A percentile compares a stretch with the other conserved stretches of the same genome.
Conservation (phyloP, 1,140 invertebrate genomes). For the Coboldia fuscipes region DNA sequence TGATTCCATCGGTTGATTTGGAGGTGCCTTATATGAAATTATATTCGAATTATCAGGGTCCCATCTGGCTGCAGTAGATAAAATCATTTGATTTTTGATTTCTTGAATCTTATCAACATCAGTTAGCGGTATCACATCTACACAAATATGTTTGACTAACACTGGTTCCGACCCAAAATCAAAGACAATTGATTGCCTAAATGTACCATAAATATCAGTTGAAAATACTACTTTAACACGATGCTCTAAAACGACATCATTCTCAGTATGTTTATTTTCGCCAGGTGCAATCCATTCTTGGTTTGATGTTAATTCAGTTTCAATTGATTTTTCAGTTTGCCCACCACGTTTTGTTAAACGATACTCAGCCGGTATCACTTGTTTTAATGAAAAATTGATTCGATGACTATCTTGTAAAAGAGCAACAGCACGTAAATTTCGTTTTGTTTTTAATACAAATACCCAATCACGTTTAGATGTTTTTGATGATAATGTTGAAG, state of each 20-base stretch:
- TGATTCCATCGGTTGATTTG: conserved; percentile 25
- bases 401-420: conserved; percentile 48
- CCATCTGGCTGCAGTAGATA: conserved; percentile 36
- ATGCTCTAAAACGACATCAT: conserved; percentile 23
- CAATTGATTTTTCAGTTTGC: conserved; percentile 5
- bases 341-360: conserved; percentile 1
- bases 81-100: conserved; percentile 34
- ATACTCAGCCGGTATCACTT: conserved; percentile 19
- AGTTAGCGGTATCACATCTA: conserved; percentile 48
- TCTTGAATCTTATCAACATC: conserved; percentile 47
- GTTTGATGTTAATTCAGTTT: conserved; percentile 23
- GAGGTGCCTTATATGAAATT: conserved; percentile 33
- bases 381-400: conserved; percentile 44
- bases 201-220: conserved; percentile 58
- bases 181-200: conserved; percentile 57
- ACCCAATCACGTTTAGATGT: conserved; percentile 41
- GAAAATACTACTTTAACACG: conserved; percentile 44
- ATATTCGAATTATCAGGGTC: conserved; percentile 31
- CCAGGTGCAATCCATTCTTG: conserved; percentile 30
- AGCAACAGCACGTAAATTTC: conserved; percentile 34
- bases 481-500: conserved; percentile 41
- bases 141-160: conserved; percentile 46
- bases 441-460: conserved; percentile 31
- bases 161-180: conserved; percentile 53
- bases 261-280: conserved; percentile 13